phyloP scores from a whole-genome alignment of 1,140 invertebrate genomes.

The Drosophila bifasciata region DNA sequence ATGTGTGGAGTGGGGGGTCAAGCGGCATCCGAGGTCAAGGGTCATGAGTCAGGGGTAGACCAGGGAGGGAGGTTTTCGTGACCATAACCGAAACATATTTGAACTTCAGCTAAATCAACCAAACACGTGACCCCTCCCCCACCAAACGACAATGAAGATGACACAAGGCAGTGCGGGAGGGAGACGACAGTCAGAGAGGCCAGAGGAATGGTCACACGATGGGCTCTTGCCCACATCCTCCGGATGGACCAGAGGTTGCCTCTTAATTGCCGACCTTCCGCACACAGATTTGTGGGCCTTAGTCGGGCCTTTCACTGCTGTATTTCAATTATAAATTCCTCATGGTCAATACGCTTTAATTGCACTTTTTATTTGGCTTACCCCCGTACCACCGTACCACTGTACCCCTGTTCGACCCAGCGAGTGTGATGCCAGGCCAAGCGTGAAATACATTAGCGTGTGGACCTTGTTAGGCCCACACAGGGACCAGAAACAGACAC shows the following conservation, averaged over 20 bases:
- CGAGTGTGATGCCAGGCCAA: conserved; percentile 34
- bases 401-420: conserved; percentile 20
- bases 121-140: conserved; percentile 56
- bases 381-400: conserved; percentile 4
- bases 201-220: conserved; percentile 11
- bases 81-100: conserved; percentile 43
- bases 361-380: conserved; percentile 70
- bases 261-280: conserved; percentile 77
- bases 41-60: conserved; percentile 33
- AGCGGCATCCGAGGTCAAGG: conserved; percentile 9
- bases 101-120: conserved; percentile 33
- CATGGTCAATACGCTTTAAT: conserved; percentile 82
- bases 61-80: conserved; percentile 18
- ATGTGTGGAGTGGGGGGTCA: conserved; percentile 2
- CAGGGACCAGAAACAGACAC: conserved; percentile 9
- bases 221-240: conserved; percentile 32
- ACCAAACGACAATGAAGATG: conserved; percentile 73
- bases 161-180: conserved; percentile 43
- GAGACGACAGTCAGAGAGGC: conserved; percentile 14
- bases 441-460: conserved; percentile 59
- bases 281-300: conserved; percentile 47
- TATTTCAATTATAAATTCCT: conserved; percentile 81
- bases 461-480: conserved; percentile 49
- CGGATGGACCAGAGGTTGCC: conserved; percentile 16
- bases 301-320: conserved; percentile 43